Evolutionary conservation across 2,888 invertebrate species (phyloP).

Genomic region (Phengaris alcon): DNA sequence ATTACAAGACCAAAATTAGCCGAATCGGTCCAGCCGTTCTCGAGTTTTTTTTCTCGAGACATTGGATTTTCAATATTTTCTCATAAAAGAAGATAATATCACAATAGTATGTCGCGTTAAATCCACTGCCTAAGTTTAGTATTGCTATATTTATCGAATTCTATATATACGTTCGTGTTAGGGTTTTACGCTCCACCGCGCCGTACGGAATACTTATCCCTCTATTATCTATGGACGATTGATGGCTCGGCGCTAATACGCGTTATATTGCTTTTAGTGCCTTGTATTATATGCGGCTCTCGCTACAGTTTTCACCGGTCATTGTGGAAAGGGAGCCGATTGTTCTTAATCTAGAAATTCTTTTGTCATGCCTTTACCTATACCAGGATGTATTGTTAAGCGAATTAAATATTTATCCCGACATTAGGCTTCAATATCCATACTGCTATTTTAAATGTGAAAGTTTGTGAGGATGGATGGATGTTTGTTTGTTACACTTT

Average conservation of each 20-base stretch:
- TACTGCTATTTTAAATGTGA: too few species aligned
- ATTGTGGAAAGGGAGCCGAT: background rate
- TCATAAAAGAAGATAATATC: too few species aligned
- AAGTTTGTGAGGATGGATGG: too few species aligned
- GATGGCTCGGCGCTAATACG: background rate
- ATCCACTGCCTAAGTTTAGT: too few species aligned
- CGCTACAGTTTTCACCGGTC: background rate
- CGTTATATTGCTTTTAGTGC: background rate
- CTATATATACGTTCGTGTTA: background rate
- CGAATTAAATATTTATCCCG: too few species aligned
- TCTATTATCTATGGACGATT: slow-evolving; percentile 7
- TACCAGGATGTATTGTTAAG: background rate
- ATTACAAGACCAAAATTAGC: too few species aligned
- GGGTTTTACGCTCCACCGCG: background rate
- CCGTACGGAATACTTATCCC: background rate
- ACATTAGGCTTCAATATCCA: too few species aligned
- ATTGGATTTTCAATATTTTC: too few species aligned
- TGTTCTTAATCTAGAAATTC: slow-evolving; percentile 1
- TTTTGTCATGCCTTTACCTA: background rate
- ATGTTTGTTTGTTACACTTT: too few species aligned
- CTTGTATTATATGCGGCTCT: background rate
- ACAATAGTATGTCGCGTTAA: too few species aligned
- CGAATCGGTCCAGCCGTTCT: too few species aligned
- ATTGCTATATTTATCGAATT: background rate
- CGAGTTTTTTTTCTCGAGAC: too few species aligned